Base-by-base conservation (phyloP, 2,113 vertebrate genomes). In the Percina caprodes region DNA sequence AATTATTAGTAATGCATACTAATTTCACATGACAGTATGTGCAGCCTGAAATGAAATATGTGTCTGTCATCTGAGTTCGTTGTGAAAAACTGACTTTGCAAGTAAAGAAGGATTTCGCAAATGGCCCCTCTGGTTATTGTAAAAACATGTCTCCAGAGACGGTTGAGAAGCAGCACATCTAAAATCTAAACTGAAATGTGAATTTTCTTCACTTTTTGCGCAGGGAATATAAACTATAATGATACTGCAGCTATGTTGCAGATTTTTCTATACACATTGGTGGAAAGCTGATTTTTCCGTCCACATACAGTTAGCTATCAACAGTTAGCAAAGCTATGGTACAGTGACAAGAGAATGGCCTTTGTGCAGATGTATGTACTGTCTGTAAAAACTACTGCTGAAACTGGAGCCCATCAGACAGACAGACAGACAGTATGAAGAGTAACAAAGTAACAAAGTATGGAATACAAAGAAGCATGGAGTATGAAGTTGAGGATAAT, bases 1-100 rank as follows among this genome's bases (percentile, higher is more conserved):
- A 85, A 88, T 86, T 13, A 33, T 26, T 42, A 65, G 30, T 74
- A 61, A 80, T 66, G 42, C 71, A 73, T 87, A 62, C 54, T 80
- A 42, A 78, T 83, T 74, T 59, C 24, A n/a, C 56, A 46, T 59
- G 24, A 14, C 33, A 26, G 51, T n/a, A 49, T 66, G 54, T 39
- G 18, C 11, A 51, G 26, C 11, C 46, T 73, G 46, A 33, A 67
- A 2, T 49, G 1, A 33, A 79, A 76, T 72, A 42, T 87, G 12
- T 19, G 12, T 23, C 62, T 33, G 54, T 82, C 78, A 61, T 73
- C 69, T 46, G 69, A 48, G 24, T 33, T 81, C 52, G 66, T 49
- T 21, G 48, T 67, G 70, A 23, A 70, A 33, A 71, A 0, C 79
- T 77, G 75, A 88, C 61, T 58, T 65, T 69, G 49, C 52, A 69